Evolutionary conservation across 2,888 invertebrate species (phyloP).

Genomic region (Drosophila robusta): DNA sequence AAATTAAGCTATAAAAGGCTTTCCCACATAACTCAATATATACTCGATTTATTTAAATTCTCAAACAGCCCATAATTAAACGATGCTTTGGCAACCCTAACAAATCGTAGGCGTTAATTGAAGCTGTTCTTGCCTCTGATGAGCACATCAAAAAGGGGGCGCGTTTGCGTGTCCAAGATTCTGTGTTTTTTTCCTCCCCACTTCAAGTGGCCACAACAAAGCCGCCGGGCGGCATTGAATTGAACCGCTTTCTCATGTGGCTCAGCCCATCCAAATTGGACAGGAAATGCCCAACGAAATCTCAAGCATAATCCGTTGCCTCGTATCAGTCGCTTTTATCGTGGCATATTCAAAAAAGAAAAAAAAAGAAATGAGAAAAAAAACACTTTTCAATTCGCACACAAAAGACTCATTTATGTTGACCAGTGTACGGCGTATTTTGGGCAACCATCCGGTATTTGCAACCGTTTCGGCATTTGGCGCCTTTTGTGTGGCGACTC

Average conservation of each 20-base stretch:
- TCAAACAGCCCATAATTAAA: slow-evolving; percentile 41
- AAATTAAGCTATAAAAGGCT: slow-evolving; percentile 51
- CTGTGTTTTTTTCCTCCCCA: slow-evolving; percentile 1
- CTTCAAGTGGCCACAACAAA: slow-evolving; percentile 48
- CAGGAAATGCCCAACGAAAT: slow-evolving; percentile 68
- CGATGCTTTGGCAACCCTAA: slow-evolving; percentile 59
- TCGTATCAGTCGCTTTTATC: slow-evolving; percentile 59
- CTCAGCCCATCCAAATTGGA: slow-evolving; percentile 34
- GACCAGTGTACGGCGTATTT: slow-evolving; percentile 32
- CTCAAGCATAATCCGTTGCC: slow-evolving; percentile 68
- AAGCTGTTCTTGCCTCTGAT: slow-evolving; percentile 31
- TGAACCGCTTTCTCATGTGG: slow-evolving; percentile 28
- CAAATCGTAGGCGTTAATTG: slow-evolving; percentile 67
- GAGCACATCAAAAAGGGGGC: slow-evolving; percentile 58
- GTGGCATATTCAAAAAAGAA: slow-evolving; percentile 63
- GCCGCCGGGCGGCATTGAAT: slow-evolving; percentile 38
- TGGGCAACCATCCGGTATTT: slow-evolving; percentile 58
- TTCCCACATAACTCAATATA: slow-evolving; percentile 67
- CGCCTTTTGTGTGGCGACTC: slow-evolving; percentile 60
- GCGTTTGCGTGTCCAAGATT: slow-evolving; percentile 51
- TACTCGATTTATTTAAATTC: slow-evolving; percentile 69
- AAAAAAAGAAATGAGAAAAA: neutral
- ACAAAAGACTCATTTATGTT: slow-evolving; percentile 67
- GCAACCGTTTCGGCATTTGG: slow-evolving; percentile 59
- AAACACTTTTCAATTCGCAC: slow-evolving; percentile 67